Percentiles rank a stretch among this genome's conserved stretches.
Conservation (phyloP, 2,797 vertebrate genomes). For the Eospalax fontanierii region DNA sequence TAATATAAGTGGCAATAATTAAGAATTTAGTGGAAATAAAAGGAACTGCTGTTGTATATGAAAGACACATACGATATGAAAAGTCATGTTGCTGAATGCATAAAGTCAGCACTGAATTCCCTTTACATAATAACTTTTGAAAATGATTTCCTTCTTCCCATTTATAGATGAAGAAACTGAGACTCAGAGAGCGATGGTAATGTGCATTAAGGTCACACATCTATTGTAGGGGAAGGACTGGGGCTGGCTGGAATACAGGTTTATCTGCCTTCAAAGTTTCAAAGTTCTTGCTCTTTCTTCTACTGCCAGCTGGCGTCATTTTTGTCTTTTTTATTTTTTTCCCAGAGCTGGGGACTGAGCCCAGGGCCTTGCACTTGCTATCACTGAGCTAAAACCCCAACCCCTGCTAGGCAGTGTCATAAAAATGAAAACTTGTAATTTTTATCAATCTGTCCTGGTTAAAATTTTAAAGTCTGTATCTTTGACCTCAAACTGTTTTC, state of each 20-base stretch:
- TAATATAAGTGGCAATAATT: constrained; percentile 22
- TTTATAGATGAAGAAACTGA: constrained; percentile 61
- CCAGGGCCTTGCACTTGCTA: too few species aligned
- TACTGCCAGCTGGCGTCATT: constrained; percentile 9
- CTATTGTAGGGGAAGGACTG: neutral
- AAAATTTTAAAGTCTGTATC: constrained; percentile 48
- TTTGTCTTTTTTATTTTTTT: too few species aligned
- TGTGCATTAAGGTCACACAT: neutral
- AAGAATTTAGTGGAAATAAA: constrained; percentile 54
- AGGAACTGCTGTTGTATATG: neutral
- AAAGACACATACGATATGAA: neutral
- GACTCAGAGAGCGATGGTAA: constrained; percentile 13
- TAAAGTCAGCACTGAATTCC: constrained; percentile 29
- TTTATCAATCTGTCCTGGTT: constrained; percentile 41
- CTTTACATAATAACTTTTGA: constrained; percentile 49
- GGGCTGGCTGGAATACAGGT: constrained; percentile 18
- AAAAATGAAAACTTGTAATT: constrained; percentile 53
- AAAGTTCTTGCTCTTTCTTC: constrained; percentile 35
- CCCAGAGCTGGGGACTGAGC: too few species aligned
- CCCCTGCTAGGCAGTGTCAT: too few species aligned
- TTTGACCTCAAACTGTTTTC: constrained; percentile 52
- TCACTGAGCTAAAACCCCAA: too few species aligned
- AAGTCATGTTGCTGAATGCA: constrained; percentile 15
- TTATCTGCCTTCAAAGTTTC: neutral
- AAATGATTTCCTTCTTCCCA: neutral